Base-by-base conservation (phyloP, 2,888 invertebrate genomes). In the Pachycephus smyrnensis region DNA sequence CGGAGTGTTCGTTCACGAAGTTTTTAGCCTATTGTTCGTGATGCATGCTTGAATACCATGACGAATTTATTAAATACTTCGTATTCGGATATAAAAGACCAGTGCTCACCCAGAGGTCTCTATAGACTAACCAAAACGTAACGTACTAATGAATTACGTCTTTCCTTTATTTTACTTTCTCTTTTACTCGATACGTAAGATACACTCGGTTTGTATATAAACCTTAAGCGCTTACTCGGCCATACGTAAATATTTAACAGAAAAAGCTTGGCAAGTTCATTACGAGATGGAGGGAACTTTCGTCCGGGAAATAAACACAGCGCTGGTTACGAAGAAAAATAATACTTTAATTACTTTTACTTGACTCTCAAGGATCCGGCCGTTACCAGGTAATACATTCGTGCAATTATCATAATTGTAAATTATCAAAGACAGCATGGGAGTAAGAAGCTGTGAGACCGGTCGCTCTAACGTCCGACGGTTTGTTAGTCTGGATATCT, bases 361-460 rank as follows among this genome's bases (percentile, higher is more conserved):
- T 32, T n/a, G 12, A 30, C 69, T 32, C 69, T 4, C n/a, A 69
- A 69, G 32, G 69, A 31, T 69, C 69, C 31, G 1, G 11, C 69
- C 31, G 4, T 69, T 12, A 69, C 15, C 69, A 69, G 15, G 35
- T 35, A 35, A 35, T 68, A 33, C 68, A 23, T 31, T 76, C 75
- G 77, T 69, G 79, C 79, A 79, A 79, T 79, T 77, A 79, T 79
- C 76, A 76, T 76, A 79, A 81, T 79, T 69, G 73, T 55, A 79
- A 76, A 79, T 81, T 77, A 80, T 77, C 77, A 73, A 23, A 40
- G 76, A 15, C 33, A 75, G n/a, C 73, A 76, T 76, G 76, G 75
- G 73, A 74, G 55, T 31, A 75, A 75, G 75, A 76, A 78, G 71
- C 75, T 76, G 80, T 71, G 75, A 69, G 77, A 80, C 79, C 73